Conservation (phyloP, 2,888 invertebrate genomes). For the Amorpha juglandis region DNA sequence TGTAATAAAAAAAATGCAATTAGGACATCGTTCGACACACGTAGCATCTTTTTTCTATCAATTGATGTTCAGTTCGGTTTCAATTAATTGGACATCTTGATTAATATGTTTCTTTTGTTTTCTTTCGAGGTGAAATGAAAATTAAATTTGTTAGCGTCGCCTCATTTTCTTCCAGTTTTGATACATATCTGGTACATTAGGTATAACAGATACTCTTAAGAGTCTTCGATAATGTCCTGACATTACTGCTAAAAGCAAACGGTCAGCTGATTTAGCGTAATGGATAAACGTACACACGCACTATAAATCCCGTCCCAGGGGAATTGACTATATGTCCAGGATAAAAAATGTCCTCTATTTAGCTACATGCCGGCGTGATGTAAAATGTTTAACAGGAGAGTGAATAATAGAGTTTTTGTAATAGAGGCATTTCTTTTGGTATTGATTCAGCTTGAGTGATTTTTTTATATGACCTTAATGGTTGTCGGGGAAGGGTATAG, state of each 20-base stretch:
- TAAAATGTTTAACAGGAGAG: not conserved
- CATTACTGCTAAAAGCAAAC: slow-evolving; percentile 11
- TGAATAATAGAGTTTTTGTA: not conserved
- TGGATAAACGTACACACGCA: slow-evolving; percentile 22
- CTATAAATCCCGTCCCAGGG: slow-evolving; percentile 19
- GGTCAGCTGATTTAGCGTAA: slow-evolving; percentile 21
- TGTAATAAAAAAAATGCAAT: slow-evolving; percentile 54
- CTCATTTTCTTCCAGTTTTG: too few species aligned
- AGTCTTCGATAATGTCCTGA: not conserved
- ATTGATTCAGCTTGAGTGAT: too few species aligned
- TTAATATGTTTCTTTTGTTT: not conserved
- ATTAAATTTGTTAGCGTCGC: not conserved
- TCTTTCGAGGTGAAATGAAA: not conserved
- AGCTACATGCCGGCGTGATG: not conserved
- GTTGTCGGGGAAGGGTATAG: too few species aligned
- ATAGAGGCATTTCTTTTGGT: not conserved
- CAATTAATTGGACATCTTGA: not conserved
- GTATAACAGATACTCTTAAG: too few species aligned
- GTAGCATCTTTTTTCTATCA: not conserved
- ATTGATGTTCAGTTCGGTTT: not conserved
- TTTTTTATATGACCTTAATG: too few species aligned
- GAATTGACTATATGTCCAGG: slow-evolving; percentile 16
- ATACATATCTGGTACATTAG: too few species aligned
- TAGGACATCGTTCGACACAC: slow-evolving; percentile 34
- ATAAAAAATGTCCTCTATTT: slow-evolving; percentile 23